phyloP scores from a whole-genome alignment of 1,140 invertebrate species.

The Araneus ventricosus region DNA sequence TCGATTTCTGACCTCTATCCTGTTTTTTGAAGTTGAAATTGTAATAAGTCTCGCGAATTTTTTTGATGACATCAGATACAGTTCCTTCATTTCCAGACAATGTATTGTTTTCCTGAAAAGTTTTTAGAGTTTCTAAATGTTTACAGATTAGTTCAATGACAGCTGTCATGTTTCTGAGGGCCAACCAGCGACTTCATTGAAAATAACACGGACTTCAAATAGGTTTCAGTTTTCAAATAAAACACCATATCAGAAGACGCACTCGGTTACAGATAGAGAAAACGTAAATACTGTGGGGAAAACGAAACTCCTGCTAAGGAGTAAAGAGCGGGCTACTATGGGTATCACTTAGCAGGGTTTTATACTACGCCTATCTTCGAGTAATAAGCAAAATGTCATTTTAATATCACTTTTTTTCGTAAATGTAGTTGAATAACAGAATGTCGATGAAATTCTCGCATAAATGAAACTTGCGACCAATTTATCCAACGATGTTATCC shows the following conservation, averaged over 20 bases:
- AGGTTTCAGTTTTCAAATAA: neutral
- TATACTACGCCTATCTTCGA: too few relatives aligned
- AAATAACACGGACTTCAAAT: neutral
- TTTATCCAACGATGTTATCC: neutral
- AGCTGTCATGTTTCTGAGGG: constrained; percentile 1
- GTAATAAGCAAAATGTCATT: too few relatives aligned
- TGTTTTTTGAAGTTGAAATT: constrained; percentile 24
- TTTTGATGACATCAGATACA: constrained; percentile 37
- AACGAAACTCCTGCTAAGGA: too few relatives aligned
- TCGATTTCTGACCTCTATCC: constrained; percentile 29
- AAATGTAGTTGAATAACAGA: too few relatives aligned
- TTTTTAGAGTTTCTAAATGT: constrained; percentile 32
- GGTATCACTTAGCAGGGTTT: too few relatives aligned
- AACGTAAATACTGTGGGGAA: too few relatives aligned
- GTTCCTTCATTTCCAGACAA: constrained; percentile 13
- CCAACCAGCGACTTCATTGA: neutral
- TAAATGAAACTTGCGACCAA: too few relatives aligned
- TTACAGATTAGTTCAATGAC: constrained; percentile 1
- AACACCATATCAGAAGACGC: neutral
- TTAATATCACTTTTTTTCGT: too few relatives aligned
- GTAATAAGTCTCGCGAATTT: constrained; percentile 27
- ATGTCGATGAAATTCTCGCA: too few relatives aligned
- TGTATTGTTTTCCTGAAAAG: neutral
- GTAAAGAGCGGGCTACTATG: too few relatives aligned
- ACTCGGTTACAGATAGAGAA: neutral